Evolutionary conservation across 2,888 invertebrate species (phyloP), one percentile per base, ranked within the genome.

Genomic region (Cryptus armator): DNA sequence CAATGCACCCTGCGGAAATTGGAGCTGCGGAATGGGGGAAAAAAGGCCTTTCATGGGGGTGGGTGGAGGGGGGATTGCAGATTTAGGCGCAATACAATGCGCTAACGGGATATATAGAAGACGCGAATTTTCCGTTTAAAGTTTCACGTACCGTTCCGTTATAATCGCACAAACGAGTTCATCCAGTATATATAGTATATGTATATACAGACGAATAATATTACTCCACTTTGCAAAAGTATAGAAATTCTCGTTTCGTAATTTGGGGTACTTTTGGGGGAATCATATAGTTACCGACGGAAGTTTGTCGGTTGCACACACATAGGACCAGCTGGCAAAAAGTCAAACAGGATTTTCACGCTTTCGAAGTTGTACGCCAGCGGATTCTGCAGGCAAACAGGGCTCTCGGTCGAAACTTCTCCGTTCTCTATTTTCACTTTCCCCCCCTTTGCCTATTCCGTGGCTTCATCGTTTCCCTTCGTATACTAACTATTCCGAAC

Each of bases 311-410:
- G 46, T 32, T 48, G 51, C 16, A 44, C 48, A n/a, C 29, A 32
- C 59, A n/a, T 19, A 14, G 16, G 3, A 19, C 19, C 72, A 77
- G 77, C 59, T 77, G 72, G 71, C 82, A 77, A 77, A 77, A 77
- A 82, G 81, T 82, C 72, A 77, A 82, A 82, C 71, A 67, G 46
- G 59, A 77, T 72, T 67, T 72, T 44, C 16, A 48, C 48, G 46
- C 24, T 72, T 46, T 71, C 48, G 32, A 77, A 82, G 67, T 78
- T 77, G 10, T 12, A 43, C 67, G 56, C 48, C 32, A 56, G 67
- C 59, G 53, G 56, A 71, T 76, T 76, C 48, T 43, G 72, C 66
- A 66, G 82, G 77, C 48, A 72, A 72, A 76, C 37, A 37, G 37
- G 37, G 37, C 37, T 37, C 37, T 37, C 37, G 37, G 37, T 37